phyloP scores from a whole-genome alignment of 2,888 invertebrate species.

The Linyphia triangularis region DNA sequence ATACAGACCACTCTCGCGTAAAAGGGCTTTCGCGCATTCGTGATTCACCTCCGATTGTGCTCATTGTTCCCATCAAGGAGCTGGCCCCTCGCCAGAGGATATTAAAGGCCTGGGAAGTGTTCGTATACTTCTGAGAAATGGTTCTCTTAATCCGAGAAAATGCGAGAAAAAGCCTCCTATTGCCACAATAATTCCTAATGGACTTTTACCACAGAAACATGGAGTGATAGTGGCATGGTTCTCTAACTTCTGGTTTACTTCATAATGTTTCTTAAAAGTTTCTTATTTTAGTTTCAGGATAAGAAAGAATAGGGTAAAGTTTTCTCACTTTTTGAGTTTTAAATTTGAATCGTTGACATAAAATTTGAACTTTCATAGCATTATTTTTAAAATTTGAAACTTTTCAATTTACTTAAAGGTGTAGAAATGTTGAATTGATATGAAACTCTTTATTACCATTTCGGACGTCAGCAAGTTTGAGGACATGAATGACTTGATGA shows the following conservation, averaged over 20 bases:
- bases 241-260: conserved; percentile 1
- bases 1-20: background rate
- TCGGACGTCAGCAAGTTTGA: too few species aligned
- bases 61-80: conserved; percentile 1
- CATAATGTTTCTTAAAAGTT: background rate
- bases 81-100: conserved; percentile 41
- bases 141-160: conserved; percentile 52
- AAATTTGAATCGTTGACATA: too few species aligned
- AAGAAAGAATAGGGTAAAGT: background rate
- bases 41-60: background rate
- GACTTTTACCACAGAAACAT: background rate
- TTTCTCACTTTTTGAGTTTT: too few species aligned
- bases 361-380: too few species aligned
- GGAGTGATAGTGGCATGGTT: background rate
- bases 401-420: too few species aligned
- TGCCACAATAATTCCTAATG: conserved; percentile 41
- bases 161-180: conserved; percentile 32
- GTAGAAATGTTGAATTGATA: too few species aligned
- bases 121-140: conserved; percentile 41
- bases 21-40: background rate
- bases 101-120: conserved; percentile 48
- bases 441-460: too few species aligned
- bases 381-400: too few species aligned
- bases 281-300: background rate
- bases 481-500: too few species aligned